Percentiles rank a stretch among this genome's conserved stretches.
Conservation (phyloP, 2,888 invertebrate genomes). For the Lepidonotus clava region DNA sequence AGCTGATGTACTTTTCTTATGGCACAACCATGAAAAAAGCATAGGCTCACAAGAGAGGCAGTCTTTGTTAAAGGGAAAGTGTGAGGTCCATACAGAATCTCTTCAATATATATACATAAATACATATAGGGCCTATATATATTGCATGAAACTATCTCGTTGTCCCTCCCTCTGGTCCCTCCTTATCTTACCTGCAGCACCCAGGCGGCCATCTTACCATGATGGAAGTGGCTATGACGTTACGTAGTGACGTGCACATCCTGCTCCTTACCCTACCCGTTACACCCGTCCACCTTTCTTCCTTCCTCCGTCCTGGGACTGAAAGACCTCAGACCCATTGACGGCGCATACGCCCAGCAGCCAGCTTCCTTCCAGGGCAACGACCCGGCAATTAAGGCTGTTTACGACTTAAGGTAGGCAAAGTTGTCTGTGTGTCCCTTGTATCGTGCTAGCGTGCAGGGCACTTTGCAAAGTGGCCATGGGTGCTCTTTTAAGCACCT, state of each 20-base stretch:
- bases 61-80: too few species aligned
- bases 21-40: too few species aligned
- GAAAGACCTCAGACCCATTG: background rate
- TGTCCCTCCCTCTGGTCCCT: background rate
- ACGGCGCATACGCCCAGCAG: background rate
- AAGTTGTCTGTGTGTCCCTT: background rate
- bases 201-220: background rate
- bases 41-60: too few species aligned
- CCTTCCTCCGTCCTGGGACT: background rate
- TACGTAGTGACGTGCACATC: too few species aligned
- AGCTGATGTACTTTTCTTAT: too few species aligned
- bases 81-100: too few species aligned
- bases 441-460: background rate
- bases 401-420: background rate
- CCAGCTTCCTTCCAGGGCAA: background rate
- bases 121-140: background rate
- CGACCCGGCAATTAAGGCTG: conserved; percentile 30
- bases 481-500: background rate
- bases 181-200: background rate
- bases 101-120: background rate
- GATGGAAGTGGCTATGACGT: background rate
- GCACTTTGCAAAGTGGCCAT: background rate
- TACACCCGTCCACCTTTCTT: background rate
- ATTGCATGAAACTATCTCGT: background rate
- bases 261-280: background rate